A percentile compares a stretch with the other conserved stretches of the same genome.
Evolutionary conservation across 2,797 vertebrate genomes (phyloP).

Genomic region (Brachyalestes nurse): DNA sequence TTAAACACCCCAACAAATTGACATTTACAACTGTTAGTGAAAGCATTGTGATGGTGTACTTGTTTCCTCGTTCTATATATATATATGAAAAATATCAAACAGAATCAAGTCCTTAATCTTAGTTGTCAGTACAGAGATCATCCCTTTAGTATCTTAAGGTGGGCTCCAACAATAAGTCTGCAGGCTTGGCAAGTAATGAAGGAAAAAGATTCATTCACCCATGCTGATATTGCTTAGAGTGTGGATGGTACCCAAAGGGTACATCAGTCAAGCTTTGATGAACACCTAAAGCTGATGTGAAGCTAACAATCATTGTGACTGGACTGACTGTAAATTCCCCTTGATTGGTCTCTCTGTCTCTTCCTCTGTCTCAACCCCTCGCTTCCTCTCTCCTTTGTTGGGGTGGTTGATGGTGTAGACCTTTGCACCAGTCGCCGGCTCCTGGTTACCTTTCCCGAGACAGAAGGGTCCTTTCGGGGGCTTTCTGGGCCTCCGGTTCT

Average conservation of each 20-base stretch:
- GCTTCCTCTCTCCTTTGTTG: conserved; percentile 61
- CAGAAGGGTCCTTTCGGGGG: conserved; percentile 80
- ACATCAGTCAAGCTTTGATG: conserved; percentile 32
- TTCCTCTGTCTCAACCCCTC: conserved; percentile 70
- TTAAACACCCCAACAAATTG: background rate
- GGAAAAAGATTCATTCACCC: conserved; percentile 58
- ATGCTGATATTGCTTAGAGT: conserved; percentile 18
- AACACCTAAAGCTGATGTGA: conserved; percentile 54
- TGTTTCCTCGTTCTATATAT: too few species aligned
- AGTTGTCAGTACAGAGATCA: conserved; percentile 49
- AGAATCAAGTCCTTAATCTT: conserved; percentile 48
- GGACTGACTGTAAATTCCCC: conserved; percentile 69
- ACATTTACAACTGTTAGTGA: background rate
- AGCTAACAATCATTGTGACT: conserved; percentile 68
- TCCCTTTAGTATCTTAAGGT: conserved; percentile 12
- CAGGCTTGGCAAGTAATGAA: conserved; percentile 61
- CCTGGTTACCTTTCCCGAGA: conserved; percentile 81
- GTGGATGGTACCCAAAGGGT: conserved; percentile 13
- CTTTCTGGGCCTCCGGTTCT: conserved; percentile 78
- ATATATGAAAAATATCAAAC: too few species aligned
- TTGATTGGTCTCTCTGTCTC: conserved; percentile 63
- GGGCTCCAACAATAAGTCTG: conserved; percentile 53
- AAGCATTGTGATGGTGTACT: background rate
- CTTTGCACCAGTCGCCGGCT: conserved; percentile 81
- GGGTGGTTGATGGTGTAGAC: conserved; percentile 66